Evolutionary conservation across 2,797 vertebrate species (phyloP).

Genomic region (Pristis pectinata): DNA sequence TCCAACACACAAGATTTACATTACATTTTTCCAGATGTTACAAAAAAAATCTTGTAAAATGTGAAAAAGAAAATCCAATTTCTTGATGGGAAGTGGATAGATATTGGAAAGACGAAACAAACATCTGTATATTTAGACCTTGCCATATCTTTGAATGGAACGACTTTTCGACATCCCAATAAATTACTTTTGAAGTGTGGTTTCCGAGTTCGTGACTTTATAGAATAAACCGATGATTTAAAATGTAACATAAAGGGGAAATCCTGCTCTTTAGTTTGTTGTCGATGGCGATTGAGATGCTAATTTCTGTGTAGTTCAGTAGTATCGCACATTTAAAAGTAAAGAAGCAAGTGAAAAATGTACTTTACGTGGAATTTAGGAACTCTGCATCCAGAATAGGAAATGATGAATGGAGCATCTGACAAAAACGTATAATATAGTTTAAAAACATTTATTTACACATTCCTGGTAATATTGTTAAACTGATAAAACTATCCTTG

Average conservation of each 20-base stretch:
- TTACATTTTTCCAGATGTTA: constrained; percentile 30
- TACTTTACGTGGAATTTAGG: neutral
- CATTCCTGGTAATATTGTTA: neutral
- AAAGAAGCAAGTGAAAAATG: neutral
- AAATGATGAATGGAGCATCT: neutral
- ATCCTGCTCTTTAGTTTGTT: no score
- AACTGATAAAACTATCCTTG: neutral
- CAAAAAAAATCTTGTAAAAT: neutral
- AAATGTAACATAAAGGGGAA: neutral
- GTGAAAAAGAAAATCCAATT: neutral
- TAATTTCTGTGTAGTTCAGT: neutral
- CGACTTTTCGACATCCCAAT: no score
- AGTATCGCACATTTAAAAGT: neutral
- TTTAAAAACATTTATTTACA: neutral
- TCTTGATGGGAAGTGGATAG: neutral
- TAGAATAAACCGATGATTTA: neutral
- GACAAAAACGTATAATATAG: neutral
- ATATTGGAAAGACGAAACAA: neutral
- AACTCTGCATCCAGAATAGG: neutral
- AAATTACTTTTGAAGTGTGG: neutral
- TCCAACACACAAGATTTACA: neutral
- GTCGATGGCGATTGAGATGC: neutral
- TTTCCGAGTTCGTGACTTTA: neutral
- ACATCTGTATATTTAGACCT: neutral
- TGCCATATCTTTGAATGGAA: no score